Conservation (phyloP, 2,888 invertebrate genomes). For the Hymenopus coronatus region DNA sequence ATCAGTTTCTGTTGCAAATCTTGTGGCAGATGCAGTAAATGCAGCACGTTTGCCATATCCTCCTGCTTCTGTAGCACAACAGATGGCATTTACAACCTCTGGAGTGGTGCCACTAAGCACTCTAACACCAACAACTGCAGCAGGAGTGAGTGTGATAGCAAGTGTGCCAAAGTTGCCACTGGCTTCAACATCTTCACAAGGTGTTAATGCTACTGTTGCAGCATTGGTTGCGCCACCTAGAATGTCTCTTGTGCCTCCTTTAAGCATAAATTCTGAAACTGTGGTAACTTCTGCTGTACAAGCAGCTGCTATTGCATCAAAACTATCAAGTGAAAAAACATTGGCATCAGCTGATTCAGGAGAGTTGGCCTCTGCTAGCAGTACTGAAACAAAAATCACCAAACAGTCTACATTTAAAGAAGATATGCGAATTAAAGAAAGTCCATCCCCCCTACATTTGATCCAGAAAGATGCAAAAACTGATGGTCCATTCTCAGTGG, state of each 20-base stretch:
- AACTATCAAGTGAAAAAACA: not conserved
- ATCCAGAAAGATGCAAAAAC: not conserved
- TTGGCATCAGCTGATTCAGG: not conserved
- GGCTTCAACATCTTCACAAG: not conserved
- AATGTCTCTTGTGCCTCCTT: slow-evolving; percentile 3
- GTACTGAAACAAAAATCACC: not conserved
- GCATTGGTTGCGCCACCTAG: slow-evolving; percentile 14
- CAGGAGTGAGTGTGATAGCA: slow-evolving; percentile 30
- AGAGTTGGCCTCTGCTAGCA: not conserved
- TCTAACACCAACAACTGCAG: not conserved
- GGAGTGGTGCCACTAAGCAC: not conserved
- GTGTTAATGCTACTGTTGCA: not conserved
- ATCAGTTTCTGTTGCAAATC: slow-evolving; percentile 33
- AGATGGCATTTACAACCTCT: slow-evolving; percentile 13
- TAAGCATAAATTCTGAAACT: not conserved
- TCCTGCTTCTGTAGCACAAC: slow-evolving; percentile 16
- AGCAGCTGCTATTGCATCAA: not conserved
- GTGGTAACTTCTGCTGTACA: not conserved
- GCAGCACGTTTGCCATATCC: slow-evolving; percentile 36
- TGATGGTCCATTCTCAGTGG: not conserved
- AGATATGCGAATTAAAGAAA: not conserved
- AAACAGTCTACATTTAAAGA: not conserved
- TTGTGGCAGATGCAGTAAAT: slow-evolving; percentile 39
- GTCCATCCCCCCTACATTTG: not conserved
- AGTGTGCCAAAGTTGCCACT: slow-evolving; percentile 20